Conservation (phyloP, 1,140 invertebrate genomes). For the Musca vetustissima region DNA sequence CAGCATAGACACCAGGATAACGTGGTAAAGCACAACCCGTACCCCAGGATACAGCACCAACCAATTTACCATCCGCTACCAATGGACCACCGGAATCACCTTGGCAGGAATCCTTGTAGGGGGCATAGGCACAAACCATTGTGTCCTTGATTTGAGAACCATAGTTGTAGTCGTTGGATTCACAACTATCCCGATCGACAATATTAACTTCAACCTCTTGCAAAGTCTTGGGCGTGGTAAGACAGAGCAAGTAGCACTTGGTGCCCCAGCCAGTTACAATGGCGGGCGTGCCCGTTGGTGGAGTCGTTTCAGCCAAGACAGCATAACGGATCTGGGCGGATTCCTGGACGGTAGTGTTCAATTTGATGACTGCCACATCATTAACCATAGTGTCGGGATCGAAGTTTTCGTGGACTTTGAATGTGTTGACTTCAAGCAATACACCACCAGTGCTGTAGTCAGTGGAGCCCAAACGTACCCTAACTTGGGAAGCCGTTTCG, state of each 20-base stretch:
- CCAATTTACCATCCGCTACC: slow-evolving; percentile 41
- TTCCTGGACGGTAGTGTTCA: slow-evolving; percentile 40
- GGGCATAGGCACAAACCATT: slow-evolving; percentile 57
- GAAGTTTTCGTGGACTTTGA: slow-evolving; percentile 42
- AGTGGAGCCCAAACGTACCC: slow-evolving; percentile 43
- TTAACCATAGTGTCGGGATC: slow-evolving; percentile 42
- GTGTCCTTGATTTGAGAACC: slow-evolving; percentile 35
- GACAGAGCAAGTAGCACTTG: slow-evolving; percentile 42
- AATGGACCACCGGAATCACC: slow-evolving; percentile 59
- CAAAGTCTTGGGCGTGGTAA: slow-evolving; percentile 25
- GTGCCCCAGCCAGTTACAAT: slow-evolving; percentile 47
- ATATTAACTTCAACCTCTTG: slow-evolving; percentile 32
- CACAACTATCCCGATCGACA: slow-evolving; percentile 29
- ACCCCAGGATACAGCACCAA: slow-evolving; percentile 67
- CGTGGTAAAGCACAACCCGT: slow-evolving; percentile 58
- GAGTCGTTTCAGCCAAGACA: slow-evolving; percentile 31
- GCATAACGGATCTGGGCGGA: slow-evolving; percentile 31
- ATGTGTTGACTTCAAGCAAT: slow-evolving; percentile 33
- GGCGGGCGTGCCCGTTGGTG: slow-evolving; percentile 37
- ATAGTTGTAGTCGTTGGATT: slow-evolving; percentile 30
- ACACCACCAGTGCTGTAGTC: slow-evolving; percentile 36
- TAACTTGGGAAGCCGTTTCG: slow-evolving; percentile 29
- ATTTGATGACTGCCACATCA: slow-evolving; percentile 59
- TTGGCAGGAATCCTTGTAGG: slow-evolving; percentile 47
- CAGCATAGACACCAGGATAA: slow-evolving; percentile 62